Evolutionary conservation across 1,140 invertebrate genomes (phyloP), one percentile per base, ranked within the genome.

Genomic region (Hydropsyche tenuis): DNA sequence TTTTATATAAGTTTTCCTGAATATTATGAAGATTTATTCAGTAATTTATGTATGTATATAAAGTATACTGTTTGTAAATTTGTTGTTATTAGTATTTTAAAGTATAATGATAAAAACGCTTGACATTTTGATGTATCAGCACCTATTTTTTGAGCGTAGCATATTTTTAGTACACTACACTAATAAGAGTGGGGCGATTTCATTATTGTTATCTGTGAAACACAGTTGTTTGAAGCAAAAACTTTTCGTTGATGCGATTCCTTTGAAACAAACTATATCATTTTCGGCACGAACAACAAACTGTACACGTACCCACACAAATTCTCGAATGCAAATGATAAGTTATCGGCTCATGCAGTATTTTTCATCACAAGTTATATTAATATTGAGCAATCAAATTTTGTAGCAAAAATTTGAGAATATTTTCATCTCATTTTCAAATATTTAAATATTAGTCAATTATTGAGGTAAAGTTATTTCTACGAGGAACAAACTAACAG

Each of bases 121-220:
- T 60, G 20, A 25, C 9, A 11, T 25, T 60, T 60, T 60, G 56
- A 60, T 60, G 56, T 60, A 60, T 60, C 56, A 60, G 56, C 56
- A 60, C 56, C 22, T 60, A 60, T 60, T 60, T 60, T 60, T 60
- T 60, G 56, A 60, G 22, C 20, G 56, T 60, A 60, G 56, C 30
- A 37, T 60, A 20, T 60, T 60, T 53, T 60, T 60, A 60, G 56
- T 60, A 60, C 23, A 60, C 23, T 60, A 60, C n/a, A n/a, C n/a
- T n/a, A n/a, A n/a, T n/a, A 23, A 11, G 30, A 3, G 30, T 37
- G 30, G 3, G 30, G 30, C 3, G 30, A 37, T 9, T 37, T 4
- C 9, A 9, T 37, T 37, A 37, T 37, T 37, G 30, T 9, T 4
- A 37, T 37, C 30, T 37, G 30, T 9, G 30, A 37, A 37, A 4